Conservation (phyloP, 2,797 vertebrate genomes). For the Melanotaenia trifasciata region DNA sequence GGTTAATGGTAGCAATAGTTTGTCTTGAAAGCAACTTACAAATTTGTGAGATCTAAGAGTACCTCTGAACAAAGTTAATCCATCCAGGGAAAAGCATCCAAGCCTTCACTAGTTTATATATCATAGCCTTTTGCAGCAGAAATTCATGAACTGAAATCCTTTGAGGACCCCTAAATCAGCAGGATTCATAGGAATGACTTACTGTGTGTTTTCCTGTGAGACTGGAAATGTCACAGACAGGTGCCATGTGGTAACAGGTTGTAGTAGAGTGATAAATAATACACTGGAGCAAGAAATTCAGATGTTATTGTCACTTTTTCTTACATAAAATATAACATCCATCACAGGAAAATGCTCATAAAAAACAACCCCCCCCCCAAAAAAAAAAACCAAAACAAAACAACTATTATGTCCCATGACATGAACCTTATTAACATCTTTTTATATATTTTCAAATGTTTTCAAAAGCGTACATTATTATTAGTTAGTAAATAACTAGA, state of each 20-base stretch:
- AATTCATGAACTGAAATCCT: slow-evolving; percentile 30
- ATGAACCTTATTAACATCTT: not conserved
- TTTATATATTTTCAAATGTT: not conserved
- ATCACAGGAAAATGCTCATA: slow-evolving; percentile 18
- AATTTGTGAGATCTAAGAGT: not conserved
- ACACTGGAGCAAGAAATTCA: slow-evolving; percentile 27
- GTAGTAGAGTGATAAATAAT: not conserved
- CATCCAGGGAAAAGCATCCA: not conserved
- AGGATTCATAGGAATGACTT: not conserved
- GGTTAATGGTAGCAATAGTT: not conserved
- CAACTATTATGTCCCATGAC: not conserved
- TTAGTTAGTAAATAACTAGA: not conserved
- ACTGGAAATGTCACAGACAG: not conserved
- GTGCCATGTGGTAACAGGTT: not conserved
- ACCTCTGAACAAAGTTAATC: slow-evolving; percentile 12
- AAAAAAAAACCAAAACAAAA: not conserved
- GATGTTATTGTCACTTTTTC: slow-evolving; percentile 17
- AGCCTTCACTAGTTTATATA: not conserved
- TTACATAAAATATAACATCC: slow-evolving; percentile 34
- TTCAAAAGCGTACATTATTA: not conserved
- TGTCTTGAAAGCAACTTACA: not conserved
- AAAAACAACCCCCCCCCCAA: not conserved
- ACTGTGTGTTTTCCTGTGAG: not conserved
- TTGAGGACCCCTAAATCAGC: not conserved
- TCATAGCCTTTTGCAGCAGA: slow-evolving; percentile 9